Evolutionary conservation across 2,888 invertebrate species (phyloP).

Genomic region (Stenodera caucasica): DNA sequence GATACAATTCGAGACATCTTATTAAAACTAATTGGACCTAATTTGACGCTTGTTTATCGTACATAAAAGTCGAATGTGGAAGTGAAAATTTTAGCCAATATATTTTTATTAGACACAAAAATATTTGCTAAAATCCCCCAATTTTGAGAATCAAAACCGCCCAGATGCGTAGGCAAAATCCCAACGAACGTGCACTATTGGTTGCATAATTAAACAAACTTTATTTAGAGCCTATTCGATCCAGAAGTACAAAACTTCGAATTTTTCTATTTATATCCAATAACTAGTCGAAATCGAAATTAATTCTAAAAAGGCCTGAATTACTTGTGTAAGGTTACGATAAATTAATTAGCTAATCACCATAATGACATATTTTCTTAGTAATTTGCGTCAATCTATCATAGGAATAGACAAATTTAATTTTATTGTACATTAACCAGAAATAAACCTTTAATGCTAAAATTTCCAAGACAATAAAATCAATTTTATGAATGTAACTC

Average conservation of each 20-base stretch:
- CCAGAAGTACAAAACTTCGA: too few relatives aligned
- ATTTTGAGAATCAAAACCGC: too few relatives aligned
- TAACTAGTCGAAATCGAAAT: too few relatives aligned
- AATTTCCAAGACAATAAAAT: constrained; percentile 1
- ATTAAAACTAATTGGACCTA: constrained; percentile 5
- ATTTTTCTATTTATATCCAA: too few relatives aligned
- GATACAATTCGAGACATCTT: not conserved
- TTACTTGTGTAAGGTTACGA: not conserved
- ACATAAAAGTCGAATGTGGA: not conserved
- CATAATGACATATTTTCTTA: not conserved
- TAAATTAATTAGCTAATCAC: not conserved
- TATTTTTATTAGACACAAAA: not conserved
- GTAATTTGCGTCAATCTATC: constrained; percentile 4
- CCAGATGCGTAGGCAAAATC: too few relatives aligned
- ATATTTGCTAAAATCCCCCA: too few relatives aligned
- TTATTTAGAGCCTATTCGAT: too few relatives aligned
- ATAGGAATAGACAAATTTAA: constrained; percentile 1
- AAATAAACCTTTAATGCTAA: not conserved
- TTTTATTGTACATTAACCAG: not conserved
- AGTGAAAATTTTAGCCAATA: not conserved
- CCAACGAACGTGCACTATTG: not conserved
- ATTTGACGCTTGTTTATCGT: not conserved
- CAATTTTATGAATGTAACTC: constrained; percentile 1
- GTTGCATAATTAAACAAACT: not conserved
- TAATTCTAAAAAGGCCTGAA: too few relatives aligned